Base-by-base conservation (phyloP, 2,888 invertebrate genomes). In the Atethmia centrago region DNA sequence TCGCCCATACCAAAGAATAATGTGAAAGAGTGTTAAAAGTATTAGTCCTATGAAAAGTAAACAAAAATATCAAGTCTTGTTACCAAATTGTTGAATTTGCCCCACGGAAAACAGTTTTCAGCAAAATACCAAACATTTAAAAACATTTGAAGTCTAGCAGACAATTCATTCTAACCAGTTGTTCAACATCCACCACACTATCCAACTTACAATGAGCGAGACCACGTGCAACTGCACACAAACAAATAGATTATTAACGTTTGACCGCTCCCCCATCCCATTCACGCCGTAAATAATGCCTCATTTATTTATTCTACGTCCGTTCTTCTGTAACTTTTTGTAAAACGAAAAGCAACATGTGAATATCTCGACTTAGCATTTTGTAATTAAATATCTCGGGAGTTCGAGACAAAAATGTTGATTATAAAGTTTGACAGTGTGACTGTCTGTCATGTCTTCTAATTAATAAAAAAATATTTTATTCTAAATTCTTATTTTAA, bases 321-420 rank as follows among this genome's bases (percentile, higher is more conserved):
- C 58, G 62, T 74, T 74, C 73, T 71, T 72, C 65, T 31, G 64
- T 66, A 80, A 80, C 45, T 80, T 74, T 81, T 76, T 78, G 68
- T 79, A 79, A 79, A 80, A 71, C 21, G 7, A 70, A 49, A 81
- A 73, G 40, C 56, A 63, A 58, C 76, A 76, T 66, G 31, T 42
- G 25, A 62, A 47, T 40, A 47, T 2, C 7, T 40, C 72, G 19
- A 72, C 1, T 49, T 42, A 47, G 19, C 5, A 16, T 58, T 49
- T 4, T 42, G 10, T 72, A 49, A 49, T 71, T 49, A 40, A 71
- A 71, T 71, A 31, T 31, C n/a, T 58, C 7, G 3, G 16, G 19
- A 56, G 16, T 40, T 0, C 7, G n/a, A 28, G 16, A 2, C 25
- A 9, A 36, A 47, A 68, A 16, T 47, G 3, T 55, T 71, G 25